These are phyloP conservation scores for Deroptyus accipitrinus DNA, from an alignment of 2,113 vertebrate species.

Conservation along the genomic window DNA sequence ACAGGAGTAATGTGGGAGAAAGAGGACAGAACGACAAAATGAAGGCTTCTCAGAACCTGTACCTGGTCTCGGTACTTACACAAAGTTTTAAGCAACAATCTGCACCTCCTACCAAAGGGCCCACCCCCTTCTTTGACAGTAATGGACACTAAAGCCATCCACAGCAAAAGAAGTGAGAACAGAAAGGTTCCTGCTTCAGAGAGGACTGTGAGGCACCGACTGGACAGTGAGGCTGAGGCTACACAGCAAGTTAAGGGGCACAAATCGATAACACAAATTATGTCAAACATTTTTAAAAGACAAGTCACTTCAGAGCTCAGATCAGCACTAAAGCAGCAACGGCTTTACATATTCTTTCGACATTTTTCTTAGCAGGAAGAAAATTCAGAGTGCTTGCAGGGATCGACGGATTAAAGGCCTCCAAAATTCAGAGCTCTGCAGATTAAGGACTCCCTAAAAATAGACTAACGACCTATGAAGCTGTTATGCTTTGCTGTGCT, in stretches of 20 bases:
- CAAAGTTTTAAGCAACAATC: background rate
- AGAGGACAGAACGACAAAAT: background rate
- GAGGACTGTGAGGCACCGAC: background rate
- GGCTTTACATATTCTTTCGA: background rate
- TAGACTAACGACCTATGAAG: slow-evolving; percentile 25
- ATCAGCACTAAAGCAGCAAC: background rate
- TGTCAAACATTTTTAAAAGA: background rate
- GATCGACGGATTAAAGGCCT: slow-evolving; percentile 58
- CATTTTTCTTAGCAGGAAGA: background rate
- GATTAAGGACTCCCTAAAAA: slow-evolving; percentile 64
- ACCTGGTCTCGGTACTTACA: background rate
- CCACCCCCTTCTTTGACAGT: background rate
- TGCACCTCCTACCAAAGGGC: background rate
- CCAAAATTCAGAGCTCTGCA: slow-evolving; percentile 48
- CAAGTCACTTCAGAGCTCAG: background rate
- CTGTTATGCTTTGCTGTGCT: slow-evolving; percentile 20
- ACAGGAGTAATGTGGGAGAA: accelerated
- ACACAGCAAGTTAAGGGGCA: background rate
- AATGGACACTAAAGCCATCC: background rate
- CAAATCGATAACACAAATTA: background rate
- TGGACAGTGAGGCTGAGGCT: background rate
- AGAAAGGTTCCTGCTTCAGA: background rate
- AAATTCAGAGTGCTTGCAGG: background rate
- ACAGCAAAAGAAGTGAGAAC: background rate
- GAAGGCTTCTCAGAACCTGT: background rate